A percentile compares a stretch with the other conserved stretches of the same genome.
These are phyloP conservation scores for Enteromius unitaeniatus DNA, from an alignment of 2,797 vertebrate species.

Conservation along the genomic window DNA sequence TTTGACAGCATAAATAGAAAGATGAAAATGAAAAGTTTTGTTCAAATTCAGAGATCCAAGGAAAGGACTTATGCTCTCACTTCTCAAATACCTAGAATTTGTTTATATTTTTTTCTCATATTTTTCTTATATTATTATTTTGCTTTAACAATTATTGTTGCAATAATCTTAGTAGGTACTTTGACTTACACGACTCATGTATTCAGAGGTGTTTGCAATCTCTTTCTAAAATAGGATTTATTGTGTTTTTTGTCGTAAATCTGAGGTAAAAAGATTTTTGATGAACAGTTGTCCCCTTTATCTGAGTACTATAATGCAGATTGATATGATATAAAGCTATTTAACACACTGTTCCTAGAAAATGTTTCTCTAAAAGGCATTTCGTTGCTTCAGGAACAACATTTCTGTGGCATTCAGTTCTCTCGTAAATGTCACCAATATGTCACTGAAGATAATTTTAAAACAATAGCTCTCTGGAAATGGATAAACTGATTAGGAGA, in stretches of 20 bases:
- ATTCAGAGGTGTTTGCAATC: neutral
- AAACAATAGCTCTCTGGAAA: constrained; percentile 23
- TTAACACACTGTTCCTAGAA: constrained; percentile 61
- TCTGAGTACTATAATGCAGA: neutral
- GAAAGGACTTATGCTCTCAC: neutral
- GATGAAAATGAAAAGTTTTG: neutral
- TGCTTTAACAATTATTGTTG: neutral
- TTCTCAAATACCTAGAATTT: neutral
- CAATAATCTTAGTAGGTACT: neutral
- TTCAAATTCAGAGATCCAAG: neutral
- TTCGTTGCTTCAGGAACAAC: constrained; percentile 63
- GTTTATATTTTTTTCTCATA: neutral
- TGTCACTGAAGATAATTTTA: constrained; percentile 16
- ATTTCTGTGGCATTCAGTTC: constrained; percentile 63
- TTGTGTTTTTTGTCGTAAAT: neutral
- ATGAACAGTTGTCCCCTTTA: neutral
- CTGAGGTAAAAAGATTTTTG: constrained; percentile 1
- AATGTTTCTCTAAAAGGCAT: constrained; percentile 70
- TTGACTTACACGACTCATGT: neutral
- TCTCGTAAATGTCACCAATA: constrained; percentile 38
- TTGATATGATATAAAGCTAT: constrained; percentile 57
- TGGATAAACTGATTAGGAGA: constrained; percentile 5
- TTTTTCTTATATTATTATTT: neutral
- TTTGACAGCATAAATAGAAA: neutral
- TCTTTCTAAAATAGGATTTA: neutral